Evolutionary conservation across 2,113 vertebrate species (phyloP), one percentile per base, ranked within the genome.

Genomic region (Pontoporia blainvillei): DNA sequence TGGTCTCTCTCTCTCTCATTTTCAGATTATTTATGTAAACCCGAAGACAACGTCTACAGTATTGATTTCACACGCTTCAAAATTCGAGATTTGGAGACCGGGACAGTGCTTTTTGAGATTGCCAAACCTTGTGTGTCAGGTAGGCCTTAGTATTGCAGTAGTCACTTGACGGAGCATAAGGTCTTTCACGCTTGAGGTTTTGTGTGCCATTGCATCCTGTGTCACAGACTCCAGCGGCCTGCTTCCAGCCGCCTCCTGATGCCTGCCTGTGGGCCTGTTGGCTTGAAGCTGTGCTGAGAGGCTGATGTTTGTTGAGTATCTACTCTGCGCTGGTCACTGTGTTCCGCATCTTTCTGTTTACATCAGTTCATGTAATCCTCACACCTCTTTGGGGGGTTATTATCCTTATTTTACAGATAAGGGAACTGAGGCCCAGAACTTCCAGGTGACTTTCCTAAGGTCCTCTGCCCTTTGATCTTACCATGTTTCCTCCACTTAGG

Each of bases 51-150:
- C 44, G 95, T 99, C 97, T 99, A 99, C 98, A 99, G 99, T 96
- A 99, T 99, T 91, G 99, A 99, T 97, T 99, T 99, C 91, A 99
- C 99, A 9, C 99, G 99, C 76, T 99, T 99, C 98, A 99, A 99
- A 99, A 99, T 99, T 96, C 98, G 99, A 96, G 99, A 99, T 97
- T 98, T 99, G 95, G 99, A 99, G 98, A 99, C 99, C 0, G 99
- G 99, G 84, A 99, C 99, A 0, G 99, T 99, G 86, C 99, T 99
- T 17, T 99, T 99, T 98, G 99, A 99, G 98, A 99, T 99, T 46
- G 99, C 99, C 97, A 99, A 99, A 96, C 99, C 99, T 3, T 99
- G 99, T n/a, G 98, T 98, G 95, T 98, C 98, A 96, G 99, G 99
- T 99, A 97, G n/a, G 93, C n/a, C 29, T 14, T 41, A 8, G 6